Evolutionary conservation across 2,888 invertebrate genomes (phyloP).

Genomic region (Disparrhopalites patrizii): DNA sequence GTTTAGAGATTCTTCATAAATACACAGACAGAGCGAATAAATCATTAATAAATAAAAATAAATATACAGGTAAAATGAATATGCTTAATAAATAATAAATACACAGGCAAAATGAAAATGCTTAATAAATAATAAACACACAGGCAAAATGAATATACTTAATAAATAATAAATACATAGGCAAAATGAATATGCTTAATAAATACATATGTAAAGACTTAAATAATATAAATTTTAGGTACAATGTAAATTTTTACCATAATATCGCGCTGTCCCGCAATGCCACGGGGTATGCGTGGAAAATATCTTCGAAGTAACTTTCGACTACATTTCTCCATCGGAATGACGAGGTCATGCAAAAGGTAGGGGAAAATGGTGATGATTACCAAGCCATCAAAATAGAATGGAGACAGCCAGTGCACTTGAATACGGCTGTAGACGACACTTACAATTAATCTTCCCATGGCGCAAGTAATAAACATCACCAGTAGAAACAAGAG

Average conservation of each 20-base stretch:
- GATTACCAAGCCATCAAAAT: background rate
- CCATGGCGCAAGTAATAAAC: background rate
- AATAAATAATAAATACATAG: background rate
- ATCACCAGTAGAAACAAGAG: background rate
- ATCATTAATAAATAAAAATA: background rate
- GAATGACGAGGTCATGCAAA: background rate
- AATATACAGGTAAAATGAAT: background rate
- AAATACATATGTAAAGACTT: too few species aligned
- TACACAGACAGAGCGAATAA: too few species aligned
- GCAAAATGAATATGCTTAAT: background rate
- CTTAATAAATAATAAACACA: background rate
- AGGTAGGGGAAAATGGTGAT: slow-evolving; percentile 5
- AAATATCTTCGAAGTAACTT: too few species aligned
- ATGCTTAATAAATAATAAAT: background rate
- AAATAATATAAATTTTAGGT: too few species aligned
- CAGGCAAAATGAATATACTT: too few species aligned
- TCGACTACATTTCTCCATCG: background rate
- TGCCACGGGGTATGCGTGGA: too few species aligned
- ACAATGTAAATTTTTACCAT: too few species aligned
- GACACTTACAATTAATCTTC: background rate
- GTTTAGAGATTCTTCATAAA: too few species aligned
- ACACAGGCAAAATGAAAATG: background rate
- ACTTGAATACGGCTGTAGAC: background rate
- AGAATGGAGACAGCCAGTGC: background rate
- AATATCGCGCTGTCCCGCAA: too few species aligned